Evolutionary conservation across 2,797 vertebrate genomes (phyloP), one percentile per base, ranked within the genome.

Genomic region (Phylloscopus collybita): DNA sequence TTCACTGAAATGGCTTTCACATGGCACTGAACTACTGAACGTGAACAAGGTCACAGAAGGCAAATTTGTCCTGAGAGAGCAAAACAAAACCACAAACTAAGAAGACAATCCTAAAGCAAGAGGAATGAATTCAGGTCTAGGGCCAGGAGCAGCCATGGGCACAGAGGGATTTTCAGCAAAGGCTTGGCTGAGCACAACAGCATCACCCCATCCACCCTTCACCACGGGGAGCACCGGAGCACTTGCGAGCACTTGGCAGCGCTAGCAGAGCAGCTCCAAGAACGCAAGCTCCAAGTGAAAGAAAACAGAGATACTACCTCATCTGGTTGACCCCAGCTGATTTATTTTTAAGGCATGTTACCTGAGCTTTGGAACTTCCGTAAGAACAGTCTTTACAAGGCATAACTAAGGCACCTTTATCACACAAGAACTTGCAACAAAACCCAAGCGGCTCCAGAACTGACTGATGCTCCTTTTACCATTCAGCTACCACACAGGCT

Each of bases 301-400:
- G 62, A 27, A 62, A 57, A 85, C 54, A 84, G 7, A 1, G 60
- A 70, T 67, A 50, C 49, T 61, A 64, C 30, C 79, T 38, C 11
- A 10, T 40, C 40, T 40, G 34, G 50, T 27, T 88, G 64, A 51
- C 16, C 66, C 60, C 42, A 44, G 62, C 13, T 5, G 5, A 38
- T 88, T 91, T 92, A 90, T 92, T 95, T 95, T 95, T 80, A 84
- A 95, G 71, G 70, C 59, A 66, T 1, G 1, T 88, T 54, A 90
- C 40, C 50, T 79, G 45, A 80, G 49, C 32, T 87, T 87, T 64
- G 47, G 2, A 54, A 65, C 32, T 57, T 67, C 21, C 13, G 0
- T 5, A 65, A 42, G 10, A 88, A 70, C 1, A 29, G 27, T 45
- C 85, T 53, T 69, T 10, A 29, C 1, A 16, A 56, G 27, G 66